These are phyloP conservation scores for Myiozetetes cayanensis DNA, from an alignment of 2,113 vertebrate genomes.

Conservation along the genomic window DNA sequence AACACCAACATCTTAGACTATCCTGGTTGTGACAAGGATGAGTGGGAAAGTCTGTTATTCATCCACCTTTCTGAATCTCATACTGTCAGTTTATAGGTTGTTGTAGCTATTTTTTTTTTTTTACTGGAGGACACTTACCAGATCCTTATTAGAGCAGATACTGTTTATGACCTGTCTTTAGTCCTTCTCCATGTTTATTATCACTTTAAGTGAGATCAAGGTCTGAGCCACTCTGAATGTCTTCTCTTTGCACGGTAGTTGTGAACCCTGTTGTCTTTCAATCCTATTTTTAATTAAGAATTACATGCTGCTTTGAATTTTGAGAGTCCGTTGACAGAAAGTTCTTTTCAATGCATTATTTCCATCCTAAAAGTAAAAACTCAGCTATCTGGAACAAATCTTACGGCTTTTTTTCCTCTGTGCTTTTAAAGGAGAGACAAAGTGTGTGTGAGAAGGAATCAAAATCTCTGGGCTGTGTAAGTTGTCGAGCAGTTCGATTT, in stretches of 20 bases:
- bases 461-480: slow-evolving; percentile 56
- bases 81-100: neutral
- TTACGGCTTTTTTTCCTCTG: neutral
- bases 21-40: neutral
- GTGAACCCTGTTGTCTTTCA: neutral
- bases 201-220: neutral
- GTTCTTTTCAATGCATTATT: neutral
- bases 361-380: neutral
- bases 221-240: neutral
- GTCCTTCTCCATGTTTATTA: neutral
- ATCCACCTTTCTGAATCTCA: neutral
- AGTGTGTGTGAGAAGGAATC: slow-evolving; percentile 76
- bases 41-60: neutral
- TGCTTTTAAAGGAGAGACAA: slow-evolving; percentile 69
- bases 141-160: neutral
- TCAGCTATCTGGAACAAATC: neutral
- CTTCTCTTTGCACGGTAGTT: neutral
- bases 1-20: neutral
- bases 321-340: neutral
- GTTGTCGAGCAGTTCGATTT: slow-evolving; percentile 74
- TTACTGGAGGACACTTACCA: neutral
- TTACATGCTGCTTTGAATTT: neutral
- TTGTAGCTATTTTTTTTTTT: neutral
- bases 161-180: neutral
- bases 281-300: neutral